These are phyloP conservation scores for Excalfactoria chinensis DNA, from an alignment of 2,113 vertebrate genomes.

Conservation along the genomic window DNA sequence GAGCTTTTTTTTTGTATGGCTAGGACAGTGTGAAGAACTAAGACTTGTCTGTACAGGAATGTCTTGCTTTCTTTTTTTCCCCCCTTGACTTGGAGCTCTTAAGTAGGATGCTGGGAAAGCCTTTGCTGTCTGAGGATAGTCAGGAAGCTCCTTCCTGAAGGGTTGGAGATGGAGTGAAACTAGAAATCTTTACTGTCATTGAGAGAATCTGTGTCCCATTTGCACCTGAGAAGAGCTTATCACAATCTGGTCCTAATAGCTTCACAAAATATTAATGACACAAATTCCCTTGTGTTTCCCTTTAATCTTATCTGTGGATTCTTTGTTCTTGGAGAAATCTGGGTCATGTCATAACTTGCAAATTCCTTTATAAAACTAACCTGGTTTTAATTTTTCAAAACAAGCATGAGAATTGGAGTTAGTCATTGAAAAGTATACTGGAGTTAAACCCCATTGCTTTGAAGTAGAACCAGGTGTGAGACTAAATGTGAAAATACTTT, in stretches of 20 bases:
- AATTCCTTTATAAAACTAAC: conserved; percentile 4
- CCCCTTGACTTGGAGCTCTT: neutral
- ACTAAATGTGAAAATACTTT: conserved; percentile 9
- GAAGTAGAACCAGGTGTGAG: neutral
- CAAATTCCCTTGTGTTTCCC: neutral
- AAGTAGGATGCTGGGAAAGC: neutral
- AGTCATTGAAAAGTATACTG: neutral
- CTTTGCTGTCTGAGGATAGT: neutral
- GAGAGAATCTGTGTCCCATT: neutral
- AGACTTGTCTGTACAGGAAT: neutral
- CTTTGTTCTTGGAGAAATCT: conserved; percentile 52
- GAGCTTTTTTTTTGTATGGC: neutral
- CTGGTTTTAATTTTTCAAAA: conserved; percentile 35
- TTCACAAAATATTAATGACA: neutral
- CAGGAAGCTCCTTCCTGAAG: neutral
- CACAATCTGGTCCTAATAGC: neutral
- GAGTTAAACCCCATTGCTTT: neutral
- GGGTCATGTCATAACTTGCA: neutral
- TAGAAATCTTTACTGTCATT: neutral
- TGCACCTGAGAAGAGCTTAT: neutral
- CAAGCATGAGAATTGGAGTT: neutral
- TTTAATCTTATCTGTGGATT: conserved; percentile 21
- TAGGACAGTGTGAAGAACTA: neutral
- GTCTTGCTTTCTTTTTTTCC: neutral
- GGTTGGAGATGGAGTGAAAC: neutral